Evolutionary conservation across 2,113 vertebrate species (phyloP), one percentile per base, ranked within the genome.

Genomic region (Cephalopterus ornatus): DNA sequence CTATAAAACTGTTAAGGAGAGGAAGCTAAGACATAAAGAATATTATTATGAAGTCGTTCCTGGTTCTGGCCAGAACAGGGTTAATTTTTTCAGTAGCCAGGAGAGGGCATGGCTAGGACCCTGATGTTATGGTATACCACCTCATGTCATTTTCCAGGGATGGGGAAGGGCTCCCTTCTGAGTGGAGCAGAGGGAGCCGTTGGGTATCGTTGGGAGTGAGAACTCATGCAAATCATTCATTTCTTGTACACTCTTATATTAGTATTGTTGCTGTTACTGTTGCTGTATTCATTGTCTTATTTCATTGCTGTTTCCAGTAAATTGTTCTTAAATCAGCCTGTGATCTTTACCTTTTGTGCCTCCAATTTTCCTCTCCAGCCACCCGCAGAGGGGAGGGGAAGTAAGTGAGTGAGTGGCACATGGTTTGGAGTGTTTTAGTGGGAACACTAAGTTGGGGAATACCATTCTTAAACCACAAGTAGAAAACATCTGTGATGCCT

Each of bases 371-470:
- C 61, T 41, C 62, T 83, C 30, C 41, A 76, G 12, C 12, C 27
- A 5, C 5, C 17, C 6, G 7, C 37, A 41, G 12, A 2, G 12
- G 8, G 15, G 27, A 62, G 21, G n/a, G 26, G 55, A 9, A 53
- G 2, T 0, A 9, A 53, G 2, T 0, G 0, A 76, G 18, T 7
- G 18, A 83, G 20, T 11, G n/a, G 26, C 11, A 44, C 3, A 0
- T n/a, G 20, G 16, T 61, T 53, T 53, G 47, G 30, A 70, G 11
- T 19, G 21, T 55, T 89, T 68, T 26, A 39, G 21, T 41, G 14
- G 66, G 58, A 63, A 56, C 7, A 35, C 26, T 49, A 32, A 55
- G 37, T 9, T 49, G 41, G 41, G n/a, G 47, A 70, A 35, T 41
- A 55, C 18, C 17, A 47, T 47, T 76, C 55, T 62, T 49, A 76